phyloP scores from a whole-genome alignment of 2,113 vertebrate species.

The Oxyruncus cristatus region DNA sequence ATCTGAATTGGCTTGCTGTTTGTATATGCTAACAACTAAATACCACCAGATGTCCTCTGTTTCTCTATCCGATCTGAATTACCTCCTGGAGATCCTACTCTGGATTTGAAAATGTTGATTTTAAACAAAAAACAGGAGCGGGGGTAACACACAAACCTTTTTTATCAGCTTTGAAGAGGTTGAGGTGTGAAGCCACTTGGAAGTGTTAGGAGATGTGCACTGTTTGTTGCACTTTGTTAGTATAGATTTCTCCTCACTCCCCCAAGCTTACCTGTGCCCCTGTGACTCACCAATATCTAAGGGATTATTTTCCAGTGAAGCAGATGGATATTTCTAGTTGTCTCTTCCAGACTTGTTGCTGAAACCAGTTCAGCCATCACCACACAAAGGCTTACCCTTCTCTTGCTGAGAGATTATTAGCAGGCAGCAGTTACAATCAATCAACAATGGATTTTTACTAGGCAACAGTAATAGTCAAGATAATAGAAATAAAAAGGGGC shows the following conservation, averaged over 20 bases:
- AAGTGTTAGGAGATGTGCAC: background rate
- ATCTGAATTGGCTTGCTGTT: background rate
- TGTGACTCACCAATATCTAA: background rate
- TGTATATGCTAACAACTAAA: background rate
- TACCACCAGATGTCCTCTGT: conserved; percentile 11
- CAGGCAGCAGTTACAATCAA: background rate
- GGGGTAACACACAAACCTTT: background rate
- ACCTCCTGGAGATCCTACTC: background rate
- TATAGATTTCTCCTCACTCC: fast-evolving
- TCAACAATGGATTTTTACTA: background rate
- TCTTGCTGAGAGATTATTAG: background rate
- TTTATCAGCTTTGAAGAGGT: background rate
- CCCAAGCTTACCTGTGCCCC: background rate
- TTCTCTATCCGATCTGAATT: background rate
- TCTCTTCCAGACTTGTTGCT: background rate
- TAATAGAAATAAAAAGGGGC: background rate
- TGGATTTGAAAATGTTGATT: background rate
- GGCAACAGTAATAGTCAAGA: background rate
- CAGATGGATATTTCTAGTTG: background rate
- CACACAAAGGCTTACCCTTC: background rate
- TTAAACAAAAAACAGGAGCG: background rate
- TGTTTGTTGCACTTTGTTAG: background rate
- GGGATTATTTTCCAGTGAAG: background rate
- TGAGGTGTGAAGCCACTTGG: background rate
- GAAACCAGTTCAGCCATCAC: background rate